Percentiles rank a stretch among this genome's conserved stretches.
phyloP scores from a whole-genome alignment of 1,140 invertebrate genomes.

The Nymphalis io region DNA sequence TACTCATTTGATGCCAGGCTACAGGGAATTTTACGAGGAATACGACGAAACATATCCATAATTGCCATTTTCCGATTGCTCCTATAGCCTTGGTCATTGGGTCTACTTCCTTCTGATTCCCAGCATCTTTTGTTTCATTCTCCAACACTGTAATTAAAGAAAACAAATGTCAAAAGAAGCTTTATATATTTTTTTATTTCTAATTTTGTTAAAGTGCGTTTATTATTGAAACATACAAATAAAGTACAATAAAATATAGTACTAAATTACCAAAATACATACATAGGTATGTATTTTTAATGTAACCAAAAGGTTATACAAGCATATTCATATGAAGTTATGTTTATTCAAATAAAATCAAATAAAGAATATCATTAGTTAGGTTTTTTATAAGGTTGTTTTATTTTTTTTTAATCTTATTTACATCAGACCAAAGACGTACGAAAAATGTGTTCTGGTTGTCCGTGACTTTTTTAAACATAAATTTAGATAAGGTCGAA shows the following conservation, averaged over 20 bases:
- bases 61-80: constrained; percentile 86
- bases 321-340: background rate
- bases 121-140: constrained; percentile 57
- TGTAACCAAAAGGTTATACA: too few species aligned
- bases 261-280: too few species aligned
- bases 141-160: constrained; percentile 67
- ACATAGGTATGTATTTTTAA: too few species aligned
- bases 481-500: background rate
- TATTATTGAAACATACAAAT: background rate
- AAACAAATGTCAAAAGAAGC: constrained; percentile 17
- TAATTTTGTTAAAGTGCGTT: constrained; percentile 4
- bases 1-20: constrained; percentile 86
- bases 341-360: too few species aligned
- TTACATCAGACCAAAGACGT: background rate
- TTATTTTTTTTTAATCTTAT: background rate
- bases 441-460: background rate
- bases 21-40: constrained; percentile 87
- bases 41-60: constrained; percentile 83
- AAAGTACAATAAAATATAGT: too few species aligned
- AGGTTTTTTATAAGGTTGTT: background rate
- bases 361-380: too few species aligned
- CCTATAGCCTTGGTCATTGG: constrained; percentile 82
- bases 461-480: background rate
- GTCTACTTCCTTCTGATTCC: constrained; percentile 56
- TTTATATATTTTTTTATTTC: background rate